Evolutionary conservation across 2,888 invertebrate species (phyloP), one percentile per base, ranked within the genome.

Genomic region (Dasysyrphus tricinctus): DNA sequence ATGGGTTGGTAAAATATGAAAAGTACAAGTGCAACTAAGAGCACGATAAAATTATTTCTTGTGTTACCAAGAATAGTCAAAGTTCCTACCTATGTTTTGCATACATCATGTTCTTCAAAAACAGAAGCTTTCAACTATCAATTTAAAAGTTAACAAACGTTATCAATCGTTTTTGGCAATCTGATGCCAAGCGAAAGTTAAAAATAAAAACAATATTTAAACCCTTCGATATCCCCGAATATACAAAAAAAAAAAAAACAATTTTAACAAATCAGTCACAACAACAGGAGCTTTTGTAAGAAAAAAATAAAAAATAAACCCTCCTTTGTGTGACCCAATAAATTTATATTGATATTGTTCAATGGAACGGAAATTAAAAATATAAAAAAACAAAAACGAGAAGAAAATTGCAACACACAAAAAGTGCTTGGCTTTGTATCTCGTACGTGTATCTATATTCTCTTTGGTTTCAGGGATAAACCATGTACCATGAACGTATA

Each of bases 291-390:
- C 12, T 11, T 57, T 80, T 81, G 44, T 19, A 67, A 16, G 14
- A 4, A 57, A 51, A 8, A 54, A n/a, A 42, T 63, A 29, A 63
- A 37, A 32, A n/a, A n/a, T n/a, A n/a, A n/a, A n/a, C 29, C 9
- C 11, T 34, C 44, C 37, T 77, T 61, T 56, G 44, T 81, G 77
- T 81, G 77, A 74, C 85, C 81, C 77, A 85, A 85, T 85, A 81
- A 81, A 81, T 85, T 77, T 81, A 69, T 85, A 85, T 85, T 85
- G 85, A 85, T 81, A 77, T 81, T 81, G 77, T 73, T 80, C 84
- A 84, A 80, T 84, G 78, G 77, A 86, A 70, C 49, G 57, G 75
- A 82, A 86, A 65, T 75, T 82, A 54, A 75, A 65, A 65, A 51
- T 12, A 54, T n/a, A 57, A 37, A 49, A 24, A 47, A 47, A 19